Evolutionary conservation across 2,797 vertebrate species (phyloP).

Genomic region (Harpagifer antarcticus): DNA sequence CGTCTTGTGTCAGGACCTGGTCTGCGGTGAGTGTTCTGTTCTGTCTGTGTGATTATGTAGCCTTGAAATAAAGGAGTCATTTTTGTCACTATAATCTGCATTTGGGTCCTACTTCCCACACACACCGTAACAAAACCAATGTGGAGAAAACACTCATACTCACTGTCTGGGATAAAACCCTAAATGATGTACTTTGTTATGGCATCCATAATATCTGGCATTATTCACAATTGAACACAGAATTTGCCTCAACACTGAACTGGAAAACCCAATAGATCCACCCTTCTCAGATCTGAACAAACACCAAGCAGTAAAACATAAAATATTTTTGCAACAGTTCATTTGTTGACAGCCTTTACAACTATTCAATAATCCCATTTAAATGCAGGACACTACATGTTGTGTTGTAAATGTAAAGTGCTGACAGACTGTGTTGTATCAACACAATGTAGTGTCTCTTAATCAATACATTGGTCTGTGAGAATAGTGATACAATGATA

Average conservation of each 20-base stretch:
- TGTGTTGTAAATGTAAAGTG: constrained; percentile 8
- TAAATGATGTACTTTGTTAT: not conserved
- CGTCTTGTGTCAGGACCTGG: too few relatives aligned
- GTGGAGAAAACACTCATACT: not conserved
- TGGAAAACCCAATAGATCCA: not conserved
- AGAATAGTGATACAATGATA: not conserved
- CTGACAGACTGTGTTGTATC: constrained; percentile 8
- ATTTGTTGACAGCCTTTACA: not conserved
- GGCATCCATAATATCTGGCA: not conserved
- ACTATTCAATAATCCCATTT: not conserved
- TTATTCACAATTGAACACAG: not conserved
- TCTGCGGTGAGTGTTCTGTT: too few relatives aligned
- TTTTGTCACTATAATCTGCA: too few relatives aligned
- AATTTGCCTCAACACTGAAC: not conserved
- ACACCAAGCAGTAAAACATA: not conserved
- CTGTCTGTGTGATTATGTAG: too few relatives aligned
- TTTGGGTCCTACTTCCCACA: too few relatives aligned
- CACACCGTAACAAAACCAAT: too few relatives aligned
- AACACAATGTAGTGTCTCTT: not conserved
- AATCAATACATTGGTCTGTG: not conserved
- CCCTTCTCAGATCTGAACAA: not conserved
- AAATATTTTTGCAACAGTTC: not conserved
- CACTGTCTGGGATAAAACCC: not conserved
- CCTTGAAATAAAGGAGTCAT: too few relatives aligned
- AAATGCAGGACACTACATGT: not conserved